Base-by-base conservation (phyloP, 2,113 vertebrate genomes). In the Rhadina sibilatrix region DNA sequence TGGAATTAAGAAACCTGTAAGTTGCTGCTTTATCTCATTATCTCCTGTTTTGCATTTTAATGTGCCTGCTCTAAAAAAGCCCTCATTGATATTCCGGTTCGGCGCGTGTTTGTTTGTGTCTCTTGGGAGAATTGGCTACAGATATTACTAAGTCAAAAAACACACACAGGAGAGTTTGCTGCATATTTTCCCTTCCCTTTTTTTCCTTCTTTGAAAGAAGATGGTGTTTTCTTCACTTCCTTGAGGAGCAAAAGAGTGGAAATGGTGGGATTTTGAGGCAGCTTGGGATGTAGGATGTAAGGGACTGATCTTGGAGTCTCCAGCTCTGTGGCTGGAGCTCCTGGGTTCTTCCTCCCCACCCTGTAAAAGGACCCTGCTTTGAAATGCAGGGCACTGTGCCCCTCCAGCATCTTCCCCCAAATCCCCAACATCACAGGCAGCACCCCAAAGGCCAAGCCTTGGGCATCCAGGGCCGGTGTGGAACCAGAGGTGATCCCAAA, bases 31-130 rank as follows among this genome's bases (percentile, higher is more conserved):
- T 98, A 98, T 97, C 98, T 98, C 98, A 98, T 98, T 98, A 98
- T 98, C 97, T 98, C 94, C 97, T 97, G 97, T 97, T 98, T 98
- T 98, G 98, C 98, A 98, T 98, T 97, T 98, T 98, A 98, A 98
- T 98, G 98, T 71, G 97, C 94, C 59, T 79, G 96, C 95, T 98
- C 97, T 98, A 97, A 97, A 98, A 97, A 97, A 97, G 96, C 83
- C 96, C 97, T 98, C 97, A 98, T 98, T 98, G 97, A 97, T 98
- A 98, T 98, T 98, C 98, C 33, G 85, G 95, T 97, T 97, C 40
- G 24, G 97, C 95, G 75, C 94, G 94, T 97, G 97, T 98, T 97
- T 98, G 97, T 98, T 98, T 98, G 97, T 97, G 96, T 98, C 98
- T 97, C 98, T 96, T 96, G 97, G 97, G 98, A 97, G 96, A 98